phyloP scores from a whole-genome alignment of 2,797 vertebrate genomes.

The Notolepis coatsorum region DNA sequence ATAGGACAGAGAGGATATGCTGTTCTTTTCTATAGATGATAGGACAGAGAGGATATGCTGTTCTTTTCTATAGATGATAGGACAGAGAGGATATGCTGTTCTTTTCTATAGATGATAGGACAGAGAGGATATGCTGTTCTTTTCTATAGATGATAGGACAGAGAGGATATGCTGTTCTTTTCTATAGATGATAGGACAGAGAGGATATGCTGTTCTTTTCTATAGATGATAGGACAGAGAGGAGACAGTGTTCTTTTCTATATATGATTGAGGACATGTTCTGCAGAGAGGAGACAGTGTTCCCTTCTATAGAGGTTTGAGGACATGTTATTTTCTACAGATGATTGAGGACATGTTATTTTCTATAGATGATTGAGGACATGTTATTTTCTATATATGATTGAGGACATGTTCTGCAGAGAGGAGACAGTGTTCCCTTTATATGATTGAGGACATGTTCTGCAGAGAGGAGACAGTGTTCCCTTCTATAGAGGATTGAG shows the following conservation, averaged over 20 bases:
- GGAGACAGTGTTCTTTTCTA: conserved; percentile 45
- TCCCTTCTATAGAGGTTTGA: conserved; percentile 37
- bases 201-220: conserved; percentile 45
- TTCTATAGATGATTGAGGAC: conserved; percentile 32
- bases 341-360: conserved; percentile 36
- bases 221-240: conserved; percentile 11
- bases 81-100: conserved; percentile 31
- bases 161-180: conserved; percentile 42
- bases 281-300: conserved; percentile 35
- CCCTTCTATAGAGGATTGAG: conserved; percentile 39
- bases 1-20: too few relatives aligned
- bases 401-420: too few relatives aligned
- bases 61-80: conserved; percentile 39
- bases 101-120: conserved; percentile 38
- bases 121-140: conserved; percentile 35
- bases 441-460: not conserved
- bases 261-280: not conserved
- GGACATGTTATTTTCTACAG: too few relatives aligned
- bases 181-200: conserved; percentile 24
- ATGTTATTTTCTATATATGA: conserved; percentile 35
- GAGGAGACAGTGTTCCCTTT: conserved; percentile 44
- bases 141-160: conserved; percentile 35
- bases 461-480: conserved; percentile 32
- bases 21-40: conserved; percentile 41
- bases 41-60: conserved; percentile 25